Percentiles rank a stretch among this genome's conserved stretches.
phyloP scores from a whole-genome alignment of 2,113 vertebrate species.

The Rhinolophus sinicus region DNA sequence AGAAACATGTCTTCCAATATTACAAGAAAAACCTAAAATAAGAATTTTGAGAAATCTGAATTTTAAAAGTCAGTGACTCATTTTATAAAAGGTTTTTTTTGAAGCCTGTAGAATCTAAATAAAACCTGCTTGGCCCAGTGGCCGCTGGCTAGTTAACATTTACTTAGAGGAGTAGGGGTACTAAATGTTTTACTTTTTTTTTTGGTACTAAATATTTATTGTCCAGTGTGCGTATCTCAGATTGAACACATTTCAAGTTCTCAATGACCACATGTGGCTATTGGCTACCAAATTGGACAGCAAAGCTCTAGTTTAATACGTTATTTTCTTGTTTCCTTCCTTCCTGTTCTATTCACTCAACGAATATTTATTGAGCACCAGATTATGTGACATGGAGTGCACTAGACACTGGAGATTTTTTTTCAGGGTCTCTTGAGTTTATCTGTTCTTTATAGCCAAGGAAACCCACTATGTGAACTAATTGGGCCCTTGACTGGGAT shows the following conservation, averaged over 20 bases:
- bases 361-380: neutral
- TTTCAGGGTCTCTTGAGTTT: neutral
- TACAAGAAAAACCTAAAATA: conserved; percentile 38
- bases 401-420: neutral
- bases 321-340: neutral
- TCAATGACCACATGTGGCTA: neutral
- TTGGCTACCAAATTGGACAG: neutral
- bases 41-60: neutral
- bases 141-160: neutral
- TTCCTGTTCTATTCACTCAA: neutral
- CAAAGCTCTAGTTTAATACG: neutral
- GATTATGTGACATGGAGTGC: neutral
- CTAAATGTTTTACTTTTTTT: neutral
- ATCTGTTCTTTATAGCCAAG: neutral
- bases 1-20: neutral
- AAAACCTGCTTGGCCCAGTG: neutral
- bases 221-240: neutral
- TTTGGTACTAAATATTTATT: neutral
- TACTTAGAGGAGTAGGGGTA: neutral
- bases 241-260: neutral
- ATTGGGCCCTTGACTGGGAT: neutral
- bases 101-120: neutral
- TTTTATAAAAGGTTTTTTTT: neutral
- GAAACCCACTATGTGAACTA: neutral
- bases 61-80: conserved; percentile 20